A percentile compares a stretch with the other conserved stretches of the same genome.
Conservation (phyloP, 2,113 vertebrate species). For the Irena cyanogastra region DNA sequence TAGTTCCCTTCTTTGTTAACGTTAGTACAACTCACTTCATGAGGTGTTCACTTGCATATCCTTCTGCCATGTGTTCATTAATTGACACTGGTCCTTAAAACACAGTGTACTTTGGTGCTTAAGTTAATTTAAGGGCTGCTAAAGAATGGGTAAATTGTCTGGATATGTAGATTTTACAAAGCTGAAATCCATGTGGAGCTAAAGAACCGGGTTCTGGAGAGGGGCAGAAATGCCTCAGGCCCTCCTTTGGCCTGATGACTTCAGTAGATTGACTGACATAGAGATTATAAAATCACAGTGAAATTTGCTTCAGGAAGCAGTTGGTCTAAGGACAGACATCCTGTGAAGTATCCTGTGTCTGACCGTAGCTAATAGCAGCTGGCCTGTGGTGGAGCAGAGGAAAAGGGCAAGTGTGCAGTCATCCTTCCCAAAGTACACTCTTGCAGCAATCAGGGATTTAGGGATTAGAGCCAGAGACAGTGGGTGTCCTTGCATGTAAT, state of each 20-base stretch:
- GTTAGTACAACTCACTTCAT: slow-evolving; percentile 75
- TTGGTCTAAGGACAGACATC: neutral
- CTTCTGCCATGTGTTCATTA: neutral
- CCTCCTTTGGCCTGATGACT: neutral
- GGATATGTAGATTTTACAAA: neutral
- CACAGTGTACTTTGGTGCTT: neutral
- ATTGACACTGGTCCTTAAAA: neutral
- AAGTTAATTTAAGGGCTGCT: neutral
- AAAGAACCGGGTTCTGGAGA: neutral
- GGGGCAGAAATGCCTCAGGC: neutral
- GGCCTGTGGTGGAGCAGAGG: neutral
- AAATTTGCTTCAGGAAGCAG: neutral
- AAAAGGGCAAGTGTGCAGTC: neutral
- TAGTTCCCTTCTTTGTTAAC: slow-evolving; percentile 96
- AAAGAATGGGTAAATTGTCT: neutral
- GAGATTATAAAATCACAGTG: neutral
- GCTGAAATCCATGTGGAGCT: neutral
- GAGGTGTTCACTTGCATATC: neutral
- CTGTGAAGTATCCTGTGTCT: neutral
- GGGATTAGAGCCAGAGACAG: neutral
- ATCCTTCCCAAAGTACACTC: neutral
- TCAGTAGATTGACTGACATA: neutral
- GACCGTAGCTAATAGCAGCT: neutral
- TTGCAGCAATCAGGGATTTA: neutral
- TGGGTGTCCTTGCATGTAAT: neutral